Conservation (phyloP, 2,113 vertebrate species). For the Gopherus evgoodei region DNA sequence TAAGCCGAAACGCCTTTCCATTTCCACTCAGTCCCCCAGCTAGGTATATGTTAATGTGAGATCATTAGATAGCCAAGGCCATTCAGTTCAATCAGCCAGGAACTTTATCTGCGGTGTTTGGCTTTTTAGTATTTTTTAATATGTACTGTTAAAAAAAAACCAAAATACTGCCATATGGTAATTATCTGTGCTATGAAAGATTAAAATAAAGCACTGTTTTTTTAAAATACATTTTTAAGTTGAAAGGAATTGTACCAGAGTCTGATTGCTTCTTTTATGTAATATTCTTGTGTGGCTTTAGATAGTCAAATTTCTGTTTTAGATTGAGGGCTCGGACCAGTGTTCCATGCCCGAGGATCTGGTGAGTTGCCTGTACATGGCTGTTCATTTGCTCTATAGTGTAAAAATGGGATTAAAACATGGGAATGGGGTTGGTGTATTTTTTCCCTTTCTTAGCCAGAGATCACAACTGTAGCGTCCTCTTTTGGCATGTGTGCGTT, state of each 20-base stretch:
- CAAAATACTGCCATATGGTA: neutral
- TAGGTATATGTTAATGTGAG: neutral
- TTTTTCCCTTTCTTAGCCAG: neutral
- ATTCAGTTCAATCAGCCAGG: neutral
- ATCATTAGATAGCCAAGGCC: neutral
- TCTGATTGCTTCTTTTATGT: neutral
- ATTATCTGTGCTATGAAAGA: neutral
- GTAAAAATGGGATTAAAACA: conserved; percentile 14
- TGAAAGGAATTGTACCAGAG: neutral
- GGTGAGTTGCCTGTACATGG: conserved; percentile 79
- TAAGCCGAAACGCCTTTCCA: neutral
- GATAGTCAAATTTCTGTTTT: conserved; percentile 59
- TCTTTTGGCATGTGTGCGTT: neutral
- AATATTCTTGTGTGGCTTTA: neutral
- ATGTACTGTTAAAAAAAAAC: neutral
- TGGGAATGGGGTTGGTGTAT: neutral
- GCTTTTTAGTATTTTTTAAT: neutral
- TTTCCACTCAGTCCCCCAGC: neutral
- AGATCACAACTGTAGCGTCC: neutral
- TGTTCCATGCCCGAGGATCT: conserved; percentile 95
- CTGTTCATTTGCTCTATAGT: neutral
- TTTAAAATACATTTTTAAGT: neutral
- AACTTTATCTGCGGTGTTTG: neutral
- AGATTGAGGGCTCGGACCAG: conserved; percentile 91
- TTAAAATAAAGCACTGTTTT: neutral